phyloP scores from a whole-genome alignment of 2,888 invertebrate species.

The Ecdyonurus torrentis region DNA sequence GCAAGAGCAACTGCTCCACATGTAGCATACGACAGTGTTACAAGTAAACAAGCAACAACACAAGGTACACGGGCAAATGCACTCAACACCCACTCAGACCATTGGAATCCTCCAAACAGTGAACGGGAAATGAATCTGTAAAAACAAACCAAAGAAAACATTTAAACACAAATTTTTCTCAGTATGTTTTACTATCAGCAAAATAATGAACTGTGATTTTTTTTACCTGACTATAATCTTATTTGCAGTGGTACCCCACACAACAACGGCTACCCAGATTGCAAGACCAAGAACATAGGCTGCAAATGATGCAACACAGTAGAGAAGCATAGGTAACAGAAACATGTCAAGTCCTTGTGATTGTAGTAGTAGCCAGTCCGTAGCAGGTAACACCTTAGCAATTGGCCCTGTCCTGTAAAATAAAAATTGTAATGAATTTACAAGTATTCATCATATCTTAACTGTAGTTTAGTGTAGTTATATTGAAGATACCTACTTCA shows the following conservation, averaged over 20 bases:
- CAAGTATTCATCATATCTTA: too few species aligned
- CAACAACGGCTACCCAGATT: slow-evolving; percentile 38
- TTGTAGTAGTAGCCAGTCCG: slow-evolving; percentile 14
- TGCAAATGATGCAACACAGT: slow-evolving; percentile 36
- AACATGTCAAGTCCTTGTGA: slow-evolving; percentile 22
- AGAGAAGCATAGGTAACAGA: slow-evolving; percentile 39
- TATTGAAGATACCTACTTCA: too few species aligned
- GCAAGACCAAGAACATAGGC: slow-evolving; percentile 34
- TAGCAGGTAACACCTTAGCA: slow-evolving; percentile 11
- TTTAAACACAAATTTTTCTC: neutral
- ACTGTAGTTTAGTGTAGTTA: too few species aligned
- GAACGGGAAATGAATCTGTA: slow-evolving; percentile 31
- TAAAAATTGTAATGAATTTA: too few species aligned
- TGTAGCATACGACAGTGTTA: slow-evolving; percentile 44
- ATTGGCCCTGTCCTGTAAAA: neutral
- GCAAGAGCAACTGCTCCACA: slow-evolving; percentile 58
- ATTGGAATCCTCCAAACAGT: slow-evolving; percentile 27
- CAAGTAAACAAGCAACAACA: slow-evolving; percentile 42
- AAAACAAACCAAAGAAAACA: too few species aligned
- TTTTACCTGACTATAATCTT: slow-evolving; percentile 46
- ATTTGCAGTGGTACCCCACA: slow-evolving; percentile 52
- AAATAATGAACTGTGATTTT: too few species aligned
- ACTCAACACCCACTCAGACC: slow-evolving; percentile 45
- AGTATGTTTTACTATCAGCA: neutral
- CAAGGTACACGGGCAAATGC: slow-evolving; percentile 52